A percentile compares a stretch with the other conserved stretches of the same genome.
Conservation (phyloP, 2,113 vertebrate genomes). For the Coptodon rendalli region DNA sequence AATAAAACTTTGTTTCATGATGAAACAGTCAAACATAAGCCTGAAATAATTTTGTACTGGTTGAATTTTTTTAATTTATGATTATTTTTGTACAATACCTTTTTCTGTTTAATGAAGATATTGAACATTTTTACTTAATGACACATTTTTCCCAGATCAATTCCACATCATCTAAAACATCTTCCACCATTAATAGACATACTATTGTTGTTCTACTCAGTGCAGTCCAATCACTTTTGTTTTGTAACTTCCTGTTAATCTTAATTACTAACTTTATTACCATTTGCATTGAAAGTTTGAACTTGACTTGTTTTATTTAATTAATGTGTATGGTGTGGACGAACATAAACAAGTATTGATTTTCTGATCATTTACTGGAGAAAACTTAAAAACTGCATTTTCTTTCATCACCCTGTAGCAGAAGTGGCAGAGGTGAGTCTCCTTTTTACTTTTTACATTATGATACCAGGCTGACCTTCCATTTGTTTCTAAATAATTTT, state of each 20-base stretch:
- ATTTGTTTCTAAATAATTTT: not conserved
- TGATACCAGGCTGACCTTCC: not conserved
- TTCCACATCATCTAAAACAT: not conserved
- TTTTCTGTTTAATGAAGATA: not conserved
- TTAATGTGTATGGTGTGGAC: not conserved
- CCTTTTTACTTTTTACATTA: not conserved
- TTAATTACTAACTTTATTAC: not conserved
- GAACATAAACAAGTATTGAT: not conserved
- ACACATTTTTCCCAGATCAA: not conserved
- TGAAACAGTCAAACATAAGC: not conserved
- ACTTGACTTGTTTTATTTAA: not conserved
- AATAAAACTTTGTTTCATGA: not conserved
- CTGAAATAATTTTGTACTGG: not conserved
- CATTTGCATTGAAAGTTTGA: not conserved
- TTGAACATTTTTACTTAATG: not conserved
- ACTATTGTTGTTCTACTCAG: not conserved
- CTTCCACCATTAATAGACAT: not conserved
- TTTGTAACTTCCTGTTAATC: not conserved
- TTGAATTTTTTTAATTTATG: rapidly evolving
- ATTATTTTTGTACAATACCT: not conserved
- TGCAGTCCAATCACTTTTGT: not conserved
- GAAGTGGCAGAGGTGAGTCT: not conserved
- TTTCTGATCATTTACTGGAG: not conserved
- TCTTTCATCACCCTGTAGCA: not conserved
- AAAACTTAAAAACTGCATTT: not conserved